Evolutionary conservation across 2,888 invertebrate genomes (phyloP).

Genomic region (Drosophila neonasuta): DNA sequence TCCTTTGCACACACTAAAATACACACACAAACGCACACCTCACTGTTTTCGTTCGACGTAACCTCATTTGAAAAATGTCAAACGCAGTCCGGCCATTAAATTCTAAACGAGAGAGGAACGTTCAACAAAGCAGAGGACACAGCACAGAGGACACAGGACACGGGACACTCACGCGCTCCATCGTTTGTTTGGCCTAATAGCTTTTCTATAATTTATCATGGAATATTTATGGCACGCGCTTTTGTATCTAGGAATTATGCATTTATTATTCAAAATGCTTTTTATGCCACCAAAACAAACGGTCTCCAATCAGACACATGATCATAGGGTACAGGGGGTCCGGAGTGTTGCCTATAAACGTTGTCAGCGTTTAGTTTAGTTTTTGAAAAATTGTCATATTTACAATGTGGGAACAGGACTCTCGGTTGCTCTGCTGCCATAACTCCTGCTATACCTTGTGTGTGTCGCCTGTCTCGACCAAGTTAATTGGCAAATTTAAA

Average conservation of each 20-base stretch:
- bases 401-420: conserved; percentile 30
- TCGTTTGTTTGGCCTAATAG: conserved; percentile 75
- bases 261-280: conserved; percentile 73
- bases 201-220: conserved; percentile 77
- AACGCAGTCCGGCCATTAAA: conserved; percentile 61
- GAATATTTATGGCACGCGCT: conserved; percentile 74
- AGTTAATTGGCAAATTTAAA: conserved; percentile 75
- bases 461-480: conserved; percentile 12
- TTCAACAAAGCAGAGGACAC: conserved; percentile 19
- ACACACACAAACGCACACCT: conserved; percentile 13
- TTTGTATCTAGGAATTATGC: conserved; percentile 74
- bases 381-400: conserved; percentile 60
- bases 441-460: background rate
- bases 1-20: background rate
- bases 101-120: conserved; percentile 15
- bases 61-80: conserved; percentile 77
- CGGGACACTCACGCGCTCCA: conserved; percentile 27
- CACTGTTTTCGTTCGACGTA: conserved; percentile 47
- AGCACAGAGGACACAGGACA: conserved; percentile 6
- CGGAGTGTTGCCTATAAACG: conserved; percentile 46
- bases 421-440: background rate
- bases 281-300: conserved; percentile 51
- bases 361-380: conserved; percentile 66
- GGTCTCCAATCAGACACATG: conserved; percentile 5
- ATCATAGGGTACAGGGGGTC: background rate